phyloP scores from a whole-genome alignment of 2,888 invertebrate genomes.

The Temnothorax unifasciatus region DNA sequence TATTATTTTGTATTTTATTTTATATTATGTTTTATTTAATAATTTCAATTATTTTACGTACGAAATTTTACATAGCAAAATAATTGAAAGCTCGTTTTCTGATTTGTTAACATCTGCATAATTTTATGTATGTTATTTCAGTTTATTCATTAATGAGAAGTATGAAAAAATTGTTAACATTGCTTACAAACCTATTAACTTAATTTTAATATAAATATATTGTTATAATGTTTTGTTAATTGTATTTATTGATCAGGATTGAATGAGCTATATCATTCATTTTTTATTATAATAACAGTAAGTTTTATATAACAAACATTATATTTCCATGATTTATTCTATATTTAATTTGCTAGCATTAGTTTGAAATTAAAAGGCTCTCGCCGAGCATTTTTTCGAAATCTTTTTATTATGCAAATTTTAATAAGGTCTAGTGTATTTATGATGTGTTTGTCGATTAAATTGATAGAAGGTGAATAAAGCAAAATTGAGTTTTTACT shows the following conservation, averaged over 20 bases:
- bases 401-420: not conserved
- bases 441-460: not conserved
- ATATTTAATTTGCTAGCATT: conserved; percentile 7
- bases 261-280: not conserved
- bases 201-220: not conserved
- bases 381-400: not conserved
- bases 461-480: not conserved
- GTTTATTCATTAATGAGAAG: not conserved
- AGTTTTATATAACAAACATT: not conserved
- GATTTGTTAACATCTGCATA: not conserved
- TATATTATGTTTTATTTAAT: not conserved
- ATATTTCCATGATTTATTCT: not conserved
- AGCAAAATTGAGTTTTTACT: not conserved
- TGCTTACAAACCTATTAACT: not conserved
- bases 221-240: too few relatives aligned
- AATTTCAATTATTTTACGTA: conserved; percentile 13
- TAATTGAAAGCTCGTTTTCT: not conserved
- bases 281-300: not conserved
- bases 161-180: not conserved
- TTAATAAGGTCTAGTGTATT: not conserved
- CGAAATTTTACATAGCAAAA: not conserved
- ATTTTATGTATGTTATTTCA: not conserved
- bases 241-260: not conserved
- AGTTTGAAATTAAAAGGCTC: not conserved
- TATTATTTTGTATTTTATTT: not conserved